Percentiles rank a stretch among this genome's conserved stretches.
Conservation (phyloP, 2,797 vertebrate species). For the Calcarius lapponicus region DNA sequence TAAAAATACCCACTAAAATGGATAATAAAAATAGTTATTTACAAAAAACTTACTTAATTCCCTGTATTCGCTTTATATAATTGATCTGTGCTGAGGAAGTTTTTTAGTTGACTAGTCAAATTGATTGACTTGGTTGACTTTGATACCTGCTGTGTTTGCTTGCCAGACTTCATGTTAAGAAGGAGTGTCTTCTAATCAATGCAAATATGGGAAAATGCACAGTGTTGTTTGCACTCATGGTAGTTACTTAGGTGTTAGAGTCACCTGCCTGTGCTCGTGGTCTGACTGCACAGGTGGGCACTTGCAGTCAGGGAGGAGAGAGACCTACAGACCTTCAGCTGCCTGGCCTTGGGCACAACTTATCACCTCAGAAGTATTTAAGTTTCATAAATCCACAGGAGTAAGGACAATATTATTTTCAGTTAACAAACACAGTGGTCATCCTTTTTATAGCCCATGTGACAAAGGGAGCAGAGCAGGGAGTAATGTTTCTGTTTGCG, state of each 20-base stretch:
- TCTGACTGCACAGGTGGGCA: neutral
- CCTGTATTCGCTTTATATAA: neutral
- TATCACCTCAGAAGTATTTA: neutral
- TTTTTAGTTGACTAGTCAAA: neutral
- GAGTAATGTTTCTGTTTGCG: neutral
- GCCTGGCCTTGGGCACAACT: neutral
- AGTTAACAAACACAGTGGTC: neutral
- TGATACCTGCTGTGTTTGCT: neutral
- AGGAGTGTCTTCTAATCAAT: neutral
- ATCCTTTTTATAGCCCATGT: neutral
- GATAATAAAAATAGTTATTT: neutral
- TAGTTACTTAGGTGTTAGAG: neutral
- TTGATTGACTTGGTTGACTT: neutral
- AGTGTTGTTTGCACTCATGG: neutral
- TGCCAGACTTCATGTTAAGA: neutral
- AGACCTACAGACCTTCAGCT: neutral
- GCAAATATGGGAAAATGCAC: neutral
- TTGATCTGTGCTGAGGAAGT: neutral
- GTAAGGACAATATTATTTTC: neutral
- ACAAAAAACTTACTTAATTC: neutral
- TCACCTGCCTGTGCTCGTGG: accelerated
- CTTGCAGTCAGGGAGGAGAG: neutral
- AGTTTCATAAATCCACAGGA: neutral
- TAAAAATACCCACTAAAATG: neutral
- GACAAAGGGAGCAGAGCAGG: neutral